phyloP scores from a whole-genome alignment of 2,113 vertebrate species.

The Albula glossodonta region DNA sequence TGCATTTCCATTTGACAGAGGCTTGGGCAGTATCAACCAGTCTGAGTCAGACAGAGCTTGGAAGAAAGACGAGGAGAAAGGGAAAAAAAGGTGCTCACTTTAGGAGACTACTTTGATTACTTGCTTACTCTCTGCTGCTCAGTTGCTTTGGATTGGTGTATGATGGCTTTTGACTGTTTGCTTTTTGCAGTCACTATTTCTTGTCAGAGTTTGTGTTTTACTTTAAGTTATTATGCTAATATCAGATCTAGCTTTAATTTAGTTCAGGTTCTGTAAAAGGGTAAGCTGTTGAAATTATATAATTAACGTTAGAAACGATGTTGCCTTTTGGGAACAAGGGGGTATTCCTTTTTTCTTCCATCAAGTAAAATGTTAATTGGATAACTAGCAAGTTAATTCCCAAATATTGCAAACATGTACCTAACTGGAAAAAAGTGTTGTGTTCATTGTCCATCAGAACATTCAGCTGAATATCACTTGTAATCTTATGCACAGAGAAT shows the following conservation, averaged over 20 bases:
- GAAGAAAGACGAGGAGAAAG: background rate
- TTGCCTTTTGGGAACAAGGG: background rate
- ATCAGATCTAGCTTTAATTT: background rate
- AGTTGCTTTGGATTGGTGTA: background rate
- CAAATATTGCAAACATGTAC: no score
- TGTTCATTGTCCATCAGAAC: no score
- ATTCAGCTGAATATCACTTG: no score
- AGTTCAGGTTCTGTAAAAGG: background rate
- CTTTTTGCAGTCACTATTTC: background rate
- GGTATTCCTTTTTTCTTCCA: background rate
- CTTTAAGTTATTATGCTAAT: background rate
- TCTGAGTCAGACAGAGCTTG: background rate
- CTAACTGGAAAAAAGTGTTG: no score
- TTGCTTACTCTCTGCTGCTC: background rate
- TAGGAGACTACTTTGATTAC: background rate
- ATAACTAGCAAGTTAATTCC: no score
- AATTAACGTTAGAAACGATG: background rate
- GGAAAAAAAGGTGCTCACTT: background rate
- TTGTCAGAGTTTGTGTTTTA: background rate
- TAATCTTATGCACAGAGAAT: no score
- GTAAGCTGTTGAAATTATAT: background rate
- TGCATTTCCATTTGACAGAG: conserved; percentile 19
- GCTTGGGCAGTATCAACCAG: background rate
- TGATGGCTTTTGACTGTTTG: background rate
- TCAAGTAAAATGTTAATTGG: no score